A percentile compares a stretch with the other conserved stretches of the same genome.
Evolutionary conservation across 2,797 vertebrate species (phyloP).

Genomic region (Malurus splendens): DNA sequence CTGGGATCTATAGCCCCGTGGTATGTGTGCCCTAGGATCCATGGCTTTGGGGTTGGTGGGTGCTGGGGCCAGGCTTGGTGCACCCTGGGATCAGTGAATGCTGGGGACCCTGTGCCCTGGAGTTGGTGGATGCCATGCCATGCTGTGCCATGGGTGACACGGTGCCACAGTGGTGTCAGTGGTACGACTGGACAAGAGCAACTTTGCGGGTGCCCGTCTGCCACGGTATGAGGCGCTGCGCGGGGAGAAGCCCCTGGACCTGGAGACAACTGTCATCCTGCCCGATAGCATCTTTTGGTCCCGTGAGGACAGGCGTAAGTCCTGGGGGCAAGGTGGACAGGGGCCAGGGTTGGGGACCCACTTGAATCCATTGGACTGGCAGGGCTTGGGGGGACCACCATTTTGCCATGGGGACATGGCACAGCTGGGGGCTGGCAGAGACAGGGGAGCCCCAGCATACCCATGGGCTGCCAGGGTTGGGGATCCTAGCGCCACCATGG

Average conservation of each 20-base stretch:
- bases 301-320: conserved; percentile 69
- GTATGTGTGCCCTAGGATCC: background rate
- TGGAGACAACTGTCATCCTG: conserved; percentile 86
- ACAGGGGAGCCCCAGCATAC: background rate
- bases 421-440: background rate
- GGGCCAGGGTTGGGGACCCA: background rate
- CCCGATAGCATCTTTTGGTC: conserved; percentile 83
- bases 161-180: conserved; percentile 84
- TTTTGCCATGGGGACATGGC: background rate
- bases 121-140: background rate
- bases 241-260: conserved; percentile 81
- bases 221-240: conserved; percentile 85
- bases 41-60: background rate
- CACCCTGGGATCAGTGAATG: background rate
- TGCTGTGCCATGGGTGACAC: background rate
- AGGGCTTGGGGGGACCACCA: background rate
- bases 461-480: background rate
- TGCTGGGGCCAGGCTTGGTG: accelerated
- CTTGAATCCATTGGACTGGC: background rate
- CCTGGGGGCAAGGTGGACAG: accelerated
- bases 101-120: background rate
- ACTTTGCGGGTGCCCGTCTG: conserved; percentile 83
- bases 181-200: conserved; percentile 88
- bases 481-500: background rate
- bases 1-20: background rate